Evolutionary conservation across 2,113 vertebrate species (phyloP), one percentile per base, ranked within the genome.

Genomic region (Lepisosteus osseus): DNA sequence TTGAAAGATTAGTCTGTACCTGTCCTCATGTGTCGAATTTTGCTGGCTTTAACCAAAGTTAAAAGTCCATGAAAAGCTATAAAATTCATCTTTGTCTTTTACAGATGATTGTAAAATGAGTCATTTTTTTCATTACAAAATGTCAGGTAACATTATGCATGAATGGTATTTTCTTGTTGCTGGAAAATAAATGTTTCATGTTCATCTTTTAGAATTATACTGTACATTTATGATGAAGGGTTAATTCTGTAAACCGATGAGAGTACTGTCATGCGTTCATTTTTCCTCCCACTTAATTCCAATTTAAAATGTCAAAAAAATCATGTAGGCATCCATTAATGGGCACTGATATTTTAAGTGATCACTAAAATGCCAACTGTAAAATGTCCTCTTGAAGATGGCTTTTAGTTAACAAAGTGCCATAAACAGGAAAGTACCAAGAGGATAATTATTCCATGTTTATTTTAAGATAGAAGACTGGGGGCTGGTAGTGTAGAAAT

Each of bases 21-120:
- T 74, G 65, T 76, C 76, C 77, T 76, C 70, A 4, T 29, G 80
- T 83, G 74, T 67, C 78, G 72, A 72, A 77, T 71, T 69, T 84
- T 79, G 79, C 83, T 85, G 86, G 74, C 81, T 82, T 74, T 84
- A 84, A 85, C 85, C 84, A 84, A 74, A 83, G 75, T 47, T 44
- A 7, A 47, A 47, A 47, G 43, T 9, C 42, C 6, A 66, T 66
- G 64, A 47, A n/a, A 42, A 45, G 43, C 43, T 11, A 9, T 47
- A 45, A 11, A 14, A 15, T 47, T 14, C 3, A 14, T 66, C 12
- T 14, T 6, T 44, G 6, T 14, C 0, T 42, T 47, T 77, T 77
- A 71, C 1, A 7, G 40, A 42, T 29, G 61, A 68, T 55, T 62
- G 43, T 40, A 79, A 79, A 13, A 72, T 78, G 80, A 29, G 29